phyloP scores from a whole-genome alignment of 1,140 invertebrate genomes.

The Drosophila simulans region DNA sequence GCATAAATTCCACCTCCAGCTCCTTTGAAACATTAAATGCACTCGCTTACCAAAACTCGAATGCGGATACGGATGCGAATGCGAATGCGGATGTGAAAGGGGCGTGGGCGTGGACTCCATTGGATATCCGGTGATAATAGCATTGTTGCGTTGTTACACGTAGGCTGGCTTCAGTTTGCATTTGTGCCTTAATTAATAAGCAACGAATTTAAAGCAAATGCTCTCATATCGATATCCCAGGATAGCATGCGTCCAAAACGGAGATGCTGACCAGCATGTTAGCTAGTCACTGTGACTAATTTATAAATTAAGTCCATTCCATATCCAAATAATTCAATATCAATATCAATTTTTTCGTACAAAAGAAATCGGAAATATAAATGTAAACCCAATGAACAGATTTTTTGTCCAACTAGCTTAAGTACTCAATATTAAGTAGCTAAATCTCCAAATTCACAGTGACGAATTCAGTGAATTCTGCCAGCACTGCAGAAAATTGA shows the following conservation, averaged over 20 bases:
- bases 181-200: conserved; percentile 74
- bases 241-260: background rate
- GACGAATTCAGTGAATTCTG: conserved; percentile 13
- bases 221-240: background rate
- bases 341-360: too few relatives aligned
- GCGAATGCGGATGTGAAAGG: conserved; percentile 1
- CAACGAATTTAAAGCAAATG: conserved; percentile 53
- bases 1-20: conserved; percentile 45
- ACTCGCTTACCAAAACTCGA: conserved; percentile 22
- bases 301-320: too few relatives aligned
- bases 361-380: too few relatives aligned
- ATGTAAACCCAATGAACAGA: too few relatives aligned
- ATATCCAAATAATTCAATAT: too few relatives aligned
- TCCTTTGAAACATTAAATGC: conserved; percentile 47
- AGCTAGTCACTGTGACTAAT: background rate
- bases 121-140: conserved; percentile 48
- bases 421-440: too few relatives aligned
- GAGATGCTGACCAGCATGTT: conserved; percentile 6
- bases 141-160: conserved; percentile 24
- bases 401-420: too few relatives aligned
- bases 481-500: conserved; percentile 4
- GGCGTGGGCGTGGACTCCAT: background rate
- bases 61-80: conserved; percentile 13
- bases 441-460: background rate
- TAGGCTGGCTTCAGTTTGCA: conserved; percentile 53